Evolutionary conservation across 2,888 invertebrate species (phyloP), one percentile per base, ranked within the genome.

Genomic region (Synanthedon tipuliformis): DNA sequence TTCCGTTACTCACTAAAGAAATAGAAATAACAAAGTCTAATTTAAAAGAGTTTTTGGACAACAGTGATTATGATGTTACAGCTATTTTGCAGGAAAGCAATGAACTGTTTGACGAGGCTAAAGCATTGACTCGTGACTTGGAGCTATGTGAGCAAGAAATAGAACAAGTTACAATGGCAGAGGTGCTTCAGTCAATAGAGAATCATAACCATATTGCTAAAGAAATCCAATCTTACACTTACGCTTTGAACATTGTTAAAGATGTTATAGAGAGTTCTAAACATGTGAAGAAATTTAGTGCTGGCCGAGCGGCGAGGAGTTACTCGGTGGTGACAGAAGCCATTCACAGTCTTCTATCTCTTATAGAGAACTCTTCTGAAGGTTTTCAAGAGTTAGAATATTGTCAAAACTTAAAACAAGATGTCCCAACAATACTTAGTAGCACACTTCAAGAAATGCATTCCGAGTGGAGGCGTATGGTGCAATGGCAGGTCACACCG

Each of bases 21-120:
- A 87, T 92, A 64, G 84, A 86, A 48, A 79, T 75, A 57, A 69
- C 89, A 45, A 93, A 93, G 73, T 73, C 78, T 59, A 90, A 92
- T 57, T 86, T 93, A 18, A 89, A 88, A 65, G 78, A 88, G 55
- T 90, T 89, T 64, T 81, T 92, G 60, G 81, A 86, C 54, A 86
- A 88, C 57, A 89, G 90, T 62, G 90, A 91, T 63, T 81, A 88
- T 58, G 89, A 92, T 67, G 89, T 93, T 65, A 71, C 81, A 53
- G 79, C 88, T 11, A 81, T 90, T 56, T 71, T 90, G 12, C 79
- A 81, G 40, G 88, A 90, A 55, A 89, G 91, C 58, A 64, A 64
- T 48, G 70, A 71, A 41, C 59, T 87, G 52, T 73, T 71, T 57
- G 61, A 58, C n/a, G 78, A 83, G 58, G 71, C 82, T 79, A 57